Evolutionary conservation across 2,888 invertebrate genomes (phyloP).

Genomic region (Artemia sinica): DNA sequence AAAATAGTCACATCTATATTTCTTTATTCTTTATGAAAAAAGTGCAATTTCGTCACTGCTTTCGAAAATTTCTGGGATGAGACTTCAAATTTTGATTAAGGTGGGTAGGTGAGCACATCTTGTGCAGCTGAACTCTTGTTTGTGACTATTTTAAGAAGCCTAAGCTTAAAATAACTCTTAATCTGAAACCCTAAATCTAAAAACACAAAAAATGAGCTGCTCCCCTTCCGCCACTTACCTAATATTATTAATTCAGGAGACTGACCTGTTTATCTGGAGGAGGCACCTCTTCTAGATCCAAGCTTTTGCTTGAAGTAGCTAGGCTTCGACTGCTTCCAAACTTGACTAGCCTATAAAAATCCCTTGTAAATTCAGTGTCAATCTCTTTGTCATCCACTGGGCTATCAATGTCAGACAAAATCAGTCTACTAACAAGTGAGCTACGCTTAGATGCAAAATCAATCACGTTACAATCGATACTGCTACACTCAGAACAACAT

Average conservation of each 20-base stretch:
- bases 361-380: conserved; percentile 48
- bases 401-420: conserved; percentile 13
- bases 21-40: no score
- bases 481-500: conserved; percentile 23
- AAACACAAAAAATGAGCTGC: no score
- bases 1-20: no score
- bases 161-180: no score
- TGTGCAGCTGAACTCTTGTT: no score
- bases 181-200: no score
- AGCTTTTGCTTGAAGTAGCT: conserved; percentile 40
- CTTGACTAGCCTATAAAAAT: conserved; percentile 60
- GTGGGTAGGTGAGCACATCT: no score
- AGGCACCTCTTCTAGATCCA: conserved; percentile 15
- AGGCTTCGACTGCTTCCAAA: conserved; percentile 62
- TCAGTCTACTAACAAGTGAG: not conserved
- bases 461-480: conserved; percentile 20
- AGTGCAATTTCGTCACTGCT: no score
- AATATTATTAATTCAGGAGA: not conserved
- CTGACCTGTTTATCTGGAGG: conserved; percentile 41
- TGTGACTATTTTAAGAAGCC: no score
- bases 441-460: conserved; percentile 14
- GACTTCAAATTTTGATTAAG: no score
- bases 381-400: not conserved
- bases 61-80: no score
- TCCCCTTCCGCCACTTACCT: not conserved